phyloP scores from a whole-genome alignment of 1,140 invertebrate species.

The Neodiprion lecontei region DNA sequence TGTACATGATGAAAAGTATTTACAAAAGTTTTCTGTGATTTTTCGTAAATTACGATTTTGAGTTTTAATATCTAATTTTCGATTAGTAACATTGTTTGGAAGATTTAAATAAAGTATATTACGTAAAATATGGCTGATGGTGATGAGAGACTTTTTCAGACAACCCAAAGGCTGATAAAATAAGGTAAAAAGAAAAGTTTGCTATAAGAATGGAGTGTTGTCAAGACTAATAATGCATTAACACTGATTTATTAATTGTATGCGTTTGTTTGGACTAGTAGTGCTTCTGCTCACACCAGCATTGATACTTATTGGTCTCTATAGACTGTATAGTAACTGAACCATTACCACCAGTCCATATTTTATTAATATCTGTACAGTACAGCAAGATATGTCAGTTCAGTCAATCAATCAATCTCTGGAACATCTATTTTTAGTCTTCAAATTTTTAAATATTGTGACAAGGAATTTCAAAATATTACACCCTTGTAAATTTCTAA shows the following conservation, averaged over 20 bases:
- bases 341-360: slow-evolving; percentile 54
- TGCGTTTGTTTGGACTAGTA: slow-evolving; percentile 39
- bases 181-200: slow-evolving; percentile 47
- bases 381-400: slow-evolving; percentile 1
- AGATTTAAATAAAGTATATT: slow-evolving; percentile 54
- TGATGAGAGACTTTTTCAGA: slow-evolving; percentile 38
- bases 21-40: slow-evolving; percentile 23
- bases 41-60: slow-evolving; percentile 27
- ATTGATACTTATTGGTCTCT: slow-evolving; percentile 29
- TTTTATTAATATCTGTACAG: slow-evolving; percentile 46
- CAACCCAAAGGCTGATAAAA: slow-evolving; percentile 39
- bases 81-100: slow-evolving; percentile 48
- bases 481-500: background rate
- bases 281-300: slow-evolving; percentile 43
- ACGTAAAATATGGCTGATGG: slow-evolving; percentile 53
- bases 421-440: background rate
- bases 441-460: background rate
- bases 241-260: slow-evolving; percentile 40
- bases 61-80: slow-evolving; percentile 40
- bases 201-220: slow-evolving; percentile 50
- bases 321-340: slow-evolving; percentile 27
- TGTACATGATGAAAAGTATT: background rate
- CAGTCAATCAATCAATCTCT: slow-evolving; percentile 11
- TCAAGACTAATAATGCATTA: slow-evolving; percentile 47
- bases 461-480: background rate